A percentile compares a stretch with the other conserved stretches of the same genome.
Conservation (phyloP, 2,113 vertebrate genomes). For the Siphamia tubifer region DNA sequence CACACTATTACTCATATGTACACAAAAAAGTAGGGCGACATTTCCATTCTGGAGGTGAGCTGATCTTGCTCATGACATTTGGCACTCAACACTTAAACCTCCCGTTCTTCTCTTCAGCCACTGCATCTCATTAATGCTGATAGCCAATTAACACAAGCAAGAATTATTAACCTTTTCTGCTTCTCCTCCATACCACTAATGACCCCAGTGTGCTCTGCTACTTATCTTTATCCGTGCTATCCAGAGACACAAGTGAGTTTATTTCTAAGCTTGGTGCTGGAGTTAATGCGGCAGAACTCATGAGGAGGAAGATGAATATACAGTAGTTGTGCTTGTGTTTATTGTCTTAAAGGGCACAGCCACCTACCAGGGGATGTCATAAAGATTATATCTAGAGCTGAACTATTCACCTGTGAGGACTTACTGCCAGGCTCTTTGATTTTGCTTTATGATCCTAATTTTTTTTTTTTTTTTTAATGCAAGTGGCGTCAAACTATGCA, state of each 20-base stretch:
- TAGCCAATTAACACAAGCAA: conserved; percentile 68
- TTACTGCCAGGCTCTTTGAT: background rate
- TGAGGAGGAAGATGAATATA: conserved; percentile 39
- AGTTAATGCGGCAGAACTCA: conserved; percentile 46
- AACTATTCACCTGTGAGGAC: conserved; percentile 25
- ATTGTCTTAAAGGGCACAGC: conserved; percentile 50
- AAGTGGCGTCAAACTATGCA: background rate
- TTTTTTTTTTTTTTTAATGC: too few species aligned
- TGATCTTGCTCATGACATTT: conserved; percentile 67
- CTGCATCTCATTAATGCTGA: conserved; percentile 71
- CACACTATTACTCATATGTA: conserved; percentile 1
- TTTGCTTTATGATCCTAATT: conserved; percentile 18
- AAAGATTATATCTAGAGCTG: conserved; percentile 40
- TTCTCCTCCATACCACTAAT: conserved; percentile 47
- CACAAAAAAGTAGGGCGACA: conserved; percentile 29
- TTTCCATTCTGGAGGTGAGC: conserved; percentile 41
- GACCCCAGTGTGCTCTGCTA: conserved; percentile 47
- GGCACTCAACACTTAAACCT: conserved; percentile 26
- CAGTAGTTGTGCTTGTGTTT: conserved; percentile 41
- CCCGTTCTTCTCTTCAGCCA: conserved; percentile 23
- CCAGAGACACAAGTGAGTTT: conserved; percentile 44
- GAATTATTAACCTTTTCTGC: conserved; percentile 67
- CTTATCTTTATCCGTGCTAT: conserved; percentile 52
- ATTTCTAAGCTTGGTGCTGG: conserved; percentile 34
- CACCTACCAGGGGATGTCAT: conserved; percentile 13